Conservation (phyloP, 2,113 vertebrate species). For the Dicerorhinus sumatrensis region DNA sequence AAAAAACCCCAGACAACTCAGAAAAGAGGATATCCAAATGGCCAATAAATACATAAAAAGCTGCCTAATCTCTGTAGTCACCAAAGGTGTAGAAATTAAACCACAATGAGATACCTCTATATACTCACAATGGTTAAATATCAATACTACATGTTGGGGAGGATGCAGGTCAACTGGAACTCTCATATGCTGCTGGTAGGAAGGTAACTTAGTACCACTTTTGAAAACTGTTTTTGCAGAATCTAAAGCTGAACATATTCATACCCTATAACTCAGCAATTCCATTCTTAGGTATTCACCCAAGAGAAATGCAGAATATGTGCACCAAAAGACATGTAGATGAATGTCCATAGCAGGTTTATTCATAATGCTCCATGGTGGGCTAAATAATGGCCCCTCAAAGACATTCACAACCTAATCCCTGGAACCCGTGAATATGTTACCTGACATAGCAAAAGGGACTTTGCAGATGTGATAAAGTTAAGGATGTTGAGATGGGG, state of each 20-base stretch:
- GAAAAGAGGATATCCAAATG: neutral
- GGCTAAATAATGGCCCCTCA: neutral
- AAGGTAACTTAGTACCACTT: neutral
- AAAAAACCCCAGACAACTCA: neutral
- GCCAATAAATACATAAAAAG: neutral
- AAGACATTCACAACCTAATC: too few relatives aligned
- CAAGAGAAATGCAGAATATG: neutral
- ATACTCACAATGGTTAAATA: neutral
- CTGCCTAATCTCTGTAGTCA: neutral
- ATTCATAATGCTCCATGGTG: neutral
- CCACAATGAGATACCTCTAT: neutral
- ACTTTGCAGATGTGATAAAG: neutral
- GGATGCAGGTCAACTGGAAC: neutral
- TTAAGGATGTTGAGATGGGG: neutral
- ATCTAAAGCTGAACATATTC: neutral
- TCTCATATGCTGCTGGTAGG: neutral
- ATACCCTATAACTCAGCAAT: neutral
- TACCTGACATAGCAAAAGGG: neutral
- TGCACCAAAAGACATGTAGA: neutral
- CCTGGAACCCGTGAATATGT: neutral
- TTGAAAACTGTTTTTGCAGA: conserved; percentile 3
- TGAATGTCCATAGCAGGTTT: neutral
- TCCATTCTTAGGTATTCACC: neutral
- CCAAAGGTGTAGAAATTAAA: neutral
- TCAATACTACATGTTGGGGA: neutral